Base-by-base conservation (phyloP, 2,797 vertebrate genomes). In the Synanceia verrucosa region DNA sequence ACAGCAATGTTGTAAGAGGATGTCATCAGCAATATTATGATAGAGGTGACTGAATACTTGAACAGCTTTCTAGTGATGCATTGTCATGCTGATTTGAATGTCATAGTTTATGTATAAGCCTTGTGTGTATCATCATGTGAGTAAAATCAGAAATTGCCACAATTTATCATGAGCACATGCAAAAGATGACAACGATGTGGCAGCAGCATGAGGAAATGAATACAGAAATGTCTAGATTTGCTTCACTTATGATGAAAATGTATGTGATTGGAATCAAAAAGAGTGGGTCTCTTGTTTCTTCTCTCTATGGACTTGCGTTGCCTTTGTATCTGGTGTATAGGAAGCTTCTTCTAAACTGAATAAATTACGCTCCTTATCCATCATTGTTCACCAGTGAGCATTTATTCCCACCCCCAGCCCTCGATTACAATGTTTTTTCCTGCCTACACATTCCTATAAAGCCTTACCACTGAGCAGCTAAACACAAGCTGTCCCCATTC, bases 321-420 rank as follows among this genome's bases (percentile, higher is more conserved):
- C 16, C 19, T 44, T 0, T 6, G 33, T 39, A 58, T 47, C 44
- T 52, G 23, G 16, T 62, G 33, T 39, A 59, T 24, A 51, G n/a
- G 39, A 44, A 70, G 37, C 31, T 39, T 47, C 55, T 65, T 46
- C 60, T 78, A 24, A 65, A 80, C 39, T 61, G n/a, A 53, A 69
- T 71, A n/a, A 51, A 66, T 70, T 62, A 18, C 67, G 66, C 65
- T 76, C 57, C 46, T 71, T 72, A 50, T 79, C 44, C 60, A 72
- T 83, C 66, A 76, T 61, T 47, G 63, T 74, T 87, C 48, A 19
- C 82, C 82, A 70, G 67, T 13, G 6, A 26, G 21, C n/a, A 31
- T 41, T 46, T 36, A 68, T 61, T 4, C 24, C 18, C 28, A 60
- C 44, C 55, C 23, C 21, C 11, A 0, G 36, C 41, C 9, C 57